These are phyloP conservation scores for Cossypha caffra DNA, from an alignment of 2,797 vertebrate genomes.

Conservation along the genomic window DNA sequence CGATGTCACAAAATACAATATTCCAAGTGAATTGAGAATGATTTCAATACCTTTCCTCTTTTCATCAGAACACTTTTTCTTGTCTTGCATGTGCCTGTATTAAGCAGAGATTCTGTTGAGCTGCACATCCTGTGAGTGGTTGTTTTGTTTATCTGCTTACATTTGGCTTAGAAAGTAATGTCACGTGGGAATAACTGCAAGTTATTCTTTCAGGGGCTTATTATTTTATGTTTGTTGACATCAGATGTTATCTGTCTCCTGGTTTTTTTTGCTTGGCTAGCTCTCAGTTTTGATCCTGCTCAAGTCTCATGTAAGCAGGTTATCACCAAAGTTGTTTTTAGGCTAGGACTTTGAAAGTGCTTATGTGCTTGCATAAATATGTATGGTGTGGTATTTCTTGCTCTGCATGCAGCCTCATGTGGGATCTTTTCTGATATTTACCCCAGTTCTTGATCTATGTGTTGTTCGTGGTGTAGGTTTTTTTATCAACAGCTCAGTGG, in stretches of 20 bases:
- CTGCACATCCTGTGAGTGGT: background rate
- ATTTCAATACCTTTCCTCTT: background rate
- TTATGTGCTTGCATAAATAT: background rate
- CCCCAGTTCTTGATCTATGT: background rate
- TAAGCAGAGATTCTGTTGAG: background rate
- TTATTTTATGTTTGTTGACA: background rate
- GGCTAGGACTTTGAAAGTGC: background rate
- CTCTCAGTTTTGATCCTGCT: background rate
- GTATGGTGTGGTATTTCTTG: background rate
- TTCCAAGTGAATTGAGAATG: background rate
- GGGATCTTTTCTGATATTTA: background rate
- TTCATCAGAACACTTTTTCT: background rate
- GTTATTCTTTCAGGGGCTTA: background rate
- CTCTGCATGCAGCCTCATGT: background rate
- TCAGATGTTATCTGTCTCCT: background rate
- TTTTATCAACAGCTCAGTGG: background rate
- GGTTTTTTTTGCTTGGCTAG: background rate
- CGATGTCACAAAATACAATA: background rate
- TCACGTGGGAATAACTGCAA: background rate
- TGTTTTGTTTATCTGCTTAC: background rate
- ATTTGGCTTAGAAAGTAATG: background rate
- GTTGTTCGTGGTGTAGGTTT: accelerated
- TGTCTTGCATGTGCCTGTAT: background rate
- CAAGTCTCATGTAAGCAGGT: background rate
- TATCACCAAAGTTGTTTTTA: background rate